Evolutionary conservation across 2,113 vertebrate species (phyloP), one percentile per base, ranked within the genome.

Genomic region (Elephantulus edwardii): DNA sequence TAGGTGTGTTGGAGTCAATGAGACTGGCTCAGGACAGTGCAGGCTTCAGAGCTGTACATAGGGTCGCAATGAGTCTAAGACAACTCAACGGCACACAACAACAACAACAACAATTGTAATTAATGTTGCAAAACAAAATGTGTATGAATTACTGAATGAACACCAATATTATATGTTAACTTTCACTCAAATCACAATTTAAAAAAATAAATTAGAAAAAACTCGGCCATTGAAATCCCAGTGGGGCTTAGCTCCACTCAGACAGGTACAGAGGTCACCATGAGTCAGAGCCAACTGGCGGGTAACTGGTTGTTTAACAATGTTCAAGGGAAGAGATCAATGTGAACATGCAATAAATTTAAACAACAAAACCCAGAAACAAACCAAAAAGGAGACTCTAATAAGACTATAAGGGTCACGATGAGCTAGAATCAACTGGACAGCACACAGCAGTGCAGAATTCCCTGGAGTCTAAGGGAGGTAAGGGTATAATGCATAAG

Each of bases 261-360:
- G 66, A 68, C 66, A 68, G n/a, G n/a, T 35, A 38, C 35, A 68
- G 8, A 26, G 35, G 35, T 38, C 30, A 13, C 66, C 66, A 68
- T 10, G n/a, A 68, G 28, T 38, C 35, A 38, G 66, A 68, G 66
- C 4, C n/a, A 33, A 64, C n/a, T 66, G 5, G n/a, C n/a, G 64
- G 17, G 19, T 5, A 66, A 35, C n/a, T 20, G 66, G 35, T 68
- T 38, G 66, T n/a, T 22, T 68, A 68, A 40, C 8, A 26, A 48
- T n/a, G 46, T 40, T 80, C 76, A 72, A 83, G 24, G 66, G n/a
- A 52, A 83, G 83, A 83, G 40, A 66, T 71, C 76, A 78, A 76
- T 86, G 56, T 38, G 48, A 92, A 28, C 48, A 28, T 46, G 9
- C 60, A 62, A 33, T 20, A 81, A 58, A 62, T 46, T 62, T n/a